Conservation (phyloP, 2,113 vertebrate genomes). For the Martes martes region DNA sequence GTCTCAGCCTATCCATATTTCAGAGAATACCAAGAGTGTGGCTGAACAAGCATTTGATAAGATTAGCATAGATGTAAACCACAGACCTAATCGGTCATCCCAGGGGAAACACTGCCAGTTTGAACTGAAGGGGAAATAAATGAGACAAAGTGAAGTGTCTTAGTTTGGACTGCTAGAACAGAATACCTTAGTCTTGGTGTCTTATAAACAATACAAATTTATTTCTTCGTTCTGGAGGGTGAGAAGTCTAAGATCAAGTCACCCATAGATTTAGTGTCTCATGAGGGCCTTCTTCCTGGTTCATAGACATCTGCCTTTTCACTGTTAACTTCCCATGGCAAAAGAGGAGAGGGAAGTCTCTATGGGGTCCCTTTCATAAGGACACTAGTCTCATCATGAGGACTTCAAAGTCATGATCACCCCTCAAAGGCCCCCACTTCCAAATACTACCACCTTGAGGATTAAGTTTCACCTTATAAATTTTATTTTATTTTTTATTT, state of each 20-base stretch:
- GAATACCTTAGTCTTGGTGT: not conserved
- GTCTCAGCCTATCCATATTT: not conserved
- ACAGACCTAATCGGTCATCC: not conserved
- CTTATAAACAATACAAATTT: not conserved
- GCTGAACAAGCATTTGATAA: not conserved
- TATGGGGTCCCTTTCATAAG: not conserved
- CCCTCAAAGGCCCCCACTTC: not conserved
- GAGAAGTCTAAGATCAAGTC: not conserved
- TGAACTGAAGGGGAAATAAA: not conserved
- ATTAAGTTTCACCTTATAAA: not conserved
- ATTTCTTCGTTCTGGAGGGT: not conserved
- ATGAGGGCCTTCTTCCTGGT: not conserved
- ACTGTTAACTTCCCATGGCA: not conserved
- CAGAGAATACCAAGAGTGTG: not conserved
- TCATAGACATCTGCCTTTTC: not conserved
- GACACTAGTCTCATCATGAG: not conserved
- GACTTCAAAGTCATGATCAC: not conserved
- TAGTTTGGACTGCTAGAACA: not conserved
- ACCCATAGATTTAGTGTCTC: not conserved
- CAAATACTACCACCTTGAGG: not conserved
- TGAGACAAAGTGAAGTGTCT: not conserved
- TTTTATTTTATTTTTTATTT: no score
- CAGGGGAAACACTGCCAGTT: not conserved
- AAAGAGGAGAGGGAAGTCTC: not conserved
- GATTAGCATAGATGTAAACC: no score